These are phyloP conservation scores for Acrobasis repandana DNA, from an alignment of 2,888 invertebrate genomes.

Conservation along the genomic window DNA sequence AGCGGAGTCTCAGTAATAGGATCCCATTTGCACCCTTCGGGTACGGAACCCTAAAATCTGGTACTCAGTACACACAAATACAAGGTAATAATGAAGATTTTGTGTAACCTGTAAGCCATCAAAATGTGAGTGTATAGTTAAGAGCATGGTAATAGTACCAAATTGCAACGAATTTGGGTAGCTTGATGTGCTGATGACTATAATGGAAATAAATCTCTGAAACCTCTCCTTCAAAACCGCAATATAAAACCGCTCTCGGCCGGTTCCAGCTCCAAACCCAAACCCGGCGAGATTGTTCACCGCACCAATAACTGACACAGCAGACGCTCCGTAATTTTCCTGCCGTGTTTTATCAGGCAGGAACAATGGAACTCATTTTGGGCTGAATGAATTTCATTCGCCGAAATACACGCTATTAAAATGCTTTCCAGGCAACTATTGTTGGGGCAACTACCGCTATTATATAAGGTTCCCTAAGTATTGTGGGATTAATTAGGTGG, in stretches of 20 bases:
- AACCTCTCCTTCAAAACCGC: not conserved
- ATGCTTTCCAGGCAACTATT: conserved; percentile 44
- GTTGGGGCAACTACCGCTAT: conserved; percentile 22
- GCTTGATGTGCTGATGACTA: no score
- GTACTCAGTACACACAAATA: no score
- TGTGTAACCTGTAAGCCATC: no score
- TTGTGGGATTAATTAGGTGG: conserved; percentile 20
- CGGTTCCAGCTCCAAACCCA: conserved; percentile 37
- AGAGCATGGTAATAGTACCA: no score
- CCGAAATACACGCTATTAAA: conserved; percentile 72
- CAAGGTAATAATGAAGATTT: no score
- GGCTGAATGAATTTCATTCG: conserved; percentile 74
- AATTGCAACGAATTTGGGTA: no score
- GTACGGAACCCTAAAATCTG: no score
- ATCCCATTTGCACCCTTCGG: no score
- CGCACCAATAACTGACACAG: conserved; percentile 65
- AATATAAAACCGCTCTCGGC: conserved; percentile 27
- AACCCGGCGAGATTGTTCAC: conserved; percentile 62
- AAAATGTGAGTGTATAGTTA: no score
- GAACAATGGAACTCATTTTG: conserved; percentile 77
- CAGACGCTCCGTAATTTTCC: conserved; percentile 72
- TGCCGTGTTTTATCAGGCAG: conserved; percentile 69
- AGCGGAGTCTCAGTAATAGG: no score
- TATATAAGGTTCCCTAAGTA: conserved; percentile 20
- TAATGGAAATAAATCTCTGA: no score